Percentiles rank a stretch among this genome's conserved stretches.
These are phyloP conservation scores for Eretmocerus hayati DNA, from an alignment of 2,888 invertebrate genomes.

Conservation along the genomic window DNA sequence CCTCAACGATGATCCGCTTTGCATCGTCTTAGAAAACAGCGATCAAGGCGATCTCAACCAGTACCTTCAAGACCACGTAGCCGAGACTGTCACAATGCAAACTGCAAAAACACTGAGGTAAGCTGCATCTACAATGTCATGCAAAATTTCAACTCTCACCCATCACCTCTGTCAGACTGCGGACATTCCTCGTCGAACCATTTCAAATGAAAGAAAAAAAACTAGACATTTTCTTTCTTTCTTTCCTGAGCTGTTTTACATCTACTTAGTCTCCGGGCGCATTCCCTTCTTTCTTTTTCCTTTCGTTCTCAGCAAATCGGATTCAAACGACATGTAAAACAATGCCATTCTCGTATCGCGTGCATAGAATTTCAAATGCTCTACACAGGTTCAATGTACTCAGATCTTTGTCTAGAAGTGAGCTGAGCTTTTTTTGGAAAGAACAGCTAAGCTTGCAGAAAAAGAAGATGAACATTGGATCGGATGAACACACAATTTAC, in stretches of 20 bases:
- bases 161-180: background rate
- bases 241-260: too few species aligned
- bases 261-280: background rate
- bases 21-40: conserved; percentile 70
- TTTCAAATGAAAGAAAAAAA: too few species aligned
- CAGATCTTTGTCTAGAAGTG: too few species aligned
- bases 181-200: too few species aligned
- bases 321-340: background rate
- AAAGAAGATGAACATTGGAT: too few species aligned
- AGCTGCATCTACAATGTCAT: conserved; percentile 13
- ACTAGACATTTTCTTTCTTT: too few species aligned
- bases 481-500: background rate
- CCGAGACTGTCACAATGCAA: conserved; percentile 61
- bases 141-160: background rate
- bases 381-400: too few species aligned
- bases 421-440: too few species aligned
- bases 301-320: background rate
- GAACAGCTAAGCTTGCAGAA: too few species aligned
- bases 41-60: conserved; percentile 77
- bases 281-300: background rate
- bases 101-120: conserved; percentile 67
- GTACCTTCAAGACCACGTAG: conserved; percentile 72
- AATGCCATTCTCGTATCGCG: background rate
- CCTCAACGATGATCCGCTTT: conserved; percentile 64
- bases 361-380: conserved; percentile 3